Conservation (phyloP, 2,113 vertebrate species). For the Malurus elegans region DNA sequence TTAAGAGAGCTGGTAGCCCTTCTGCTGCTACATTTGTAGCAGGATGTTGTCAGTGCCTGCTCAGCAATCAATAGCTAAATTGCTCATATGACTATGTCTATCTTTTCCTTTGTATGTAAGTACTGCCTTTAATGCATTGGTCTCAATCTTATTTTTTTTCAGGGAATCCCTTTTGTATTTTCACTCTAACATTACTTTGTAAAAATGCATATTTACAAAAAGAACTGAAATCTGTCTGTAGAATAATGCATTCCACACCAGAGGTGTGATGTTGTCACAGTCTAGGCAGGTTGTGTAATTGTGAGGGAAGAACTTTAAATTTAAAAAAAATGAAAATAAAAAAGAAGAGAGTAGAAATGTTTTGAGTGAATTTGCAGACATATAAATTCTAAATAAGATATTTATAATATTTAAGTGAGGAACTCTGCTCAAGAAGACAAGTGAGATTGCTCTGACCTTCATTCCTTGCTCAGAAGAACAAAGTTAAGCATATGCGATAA, state of each 20-base stretch:
- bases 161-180: background rate
- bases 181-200: background rate
- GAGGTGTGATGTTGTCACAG: background rate
- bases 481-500: conserved; percentile 7
- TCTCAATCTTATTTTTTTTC: background rate
- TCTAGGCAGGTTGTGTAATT: background rate
- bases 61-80: background rate
- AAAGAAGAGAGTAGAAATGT: background rate
- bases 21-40: background rate
- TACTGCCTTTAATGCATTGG: background rate
- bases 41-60: background rate
- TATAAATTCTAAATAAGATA: background rate
- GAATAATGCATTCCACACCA: background rate
- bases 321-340: background rate
- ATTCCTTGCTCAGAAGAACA: conserved; percentile 9
- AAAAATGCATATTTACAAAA: background rate
- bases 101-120: background rate
- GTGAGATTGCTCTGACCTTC: conserved; percentile 19
- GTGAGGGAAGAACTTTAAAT: background rate
- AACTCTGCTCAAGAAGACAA: background rate
- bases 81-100: accelerated
- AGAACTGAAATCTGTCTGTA: background rate
- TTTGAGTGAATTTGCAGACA: background rate
- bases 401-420: background rate
- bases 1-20: background rate